A percentile compares a stretch with the other conserved stretches of the same genome.
Evolutionary conservation across 2,797 vertebrate species (phyloP).

Genomic region (Meriones psammophilus): DNA sequence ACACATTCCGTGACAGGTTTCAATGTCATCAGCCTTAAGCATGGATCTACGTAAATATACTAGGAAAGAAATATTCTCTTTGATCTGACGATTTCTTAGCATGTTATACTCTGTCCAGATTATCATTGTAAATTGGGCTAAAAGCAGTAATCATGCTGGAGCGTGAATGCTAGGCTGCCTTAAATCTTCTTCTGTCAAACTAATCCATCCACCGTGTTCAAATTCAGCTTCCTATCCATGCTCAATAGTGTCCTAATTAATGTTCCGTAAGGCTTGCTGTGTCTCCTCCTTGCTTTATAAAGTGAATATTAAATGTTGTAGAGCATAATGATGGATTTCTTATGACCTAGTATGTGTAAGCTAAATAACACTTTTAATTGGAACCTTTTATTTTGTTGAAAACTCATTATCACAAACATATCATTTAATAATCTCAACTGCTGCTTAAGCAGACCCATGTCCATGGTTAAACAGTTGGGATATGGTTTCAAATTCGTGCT

Average conservation of each 20-base stretch:
- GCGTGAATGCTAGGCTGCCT: neutral
- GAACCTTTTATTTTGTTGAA: neutral
- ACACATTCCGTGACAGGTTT: neutral
- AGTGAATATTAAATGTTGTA: neutral
- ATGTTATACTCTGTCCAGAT: neutral
- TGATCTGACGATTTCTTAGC: neutral
- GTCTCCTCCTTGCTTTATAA: neutral
- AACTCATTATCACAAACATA: neutral
- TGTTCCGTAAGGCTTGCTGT: neutral
- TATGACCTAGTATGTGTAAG: neutral
- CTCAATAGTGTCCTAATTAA: neutral
- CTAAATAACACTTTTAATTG: neutral
- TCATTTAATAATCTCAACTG: neutral
- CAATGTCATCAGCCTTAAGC: neutral
- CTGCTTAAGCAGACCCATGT: neutral
- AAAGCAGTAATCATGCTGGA: neutral
- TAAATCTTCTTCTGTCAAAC: neutral
- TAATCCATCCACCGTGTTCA: neutral
- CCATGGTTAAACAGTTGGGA: neutral
- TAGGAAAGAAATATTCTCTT: neutral
- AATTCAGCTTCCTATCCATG: neutral
- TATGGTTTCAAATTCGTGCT: neutral
- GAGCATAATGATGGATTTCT: neutral
- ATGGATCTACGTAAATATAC: neutral
- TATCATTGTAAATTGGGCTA: neutral